Percentiles rank a stretch among this genome's conserved stretches.
phyloP scores from a whole-genome alignment of 2,113 vertebrate genomes.

The Apeltes quadracus region DNA sequence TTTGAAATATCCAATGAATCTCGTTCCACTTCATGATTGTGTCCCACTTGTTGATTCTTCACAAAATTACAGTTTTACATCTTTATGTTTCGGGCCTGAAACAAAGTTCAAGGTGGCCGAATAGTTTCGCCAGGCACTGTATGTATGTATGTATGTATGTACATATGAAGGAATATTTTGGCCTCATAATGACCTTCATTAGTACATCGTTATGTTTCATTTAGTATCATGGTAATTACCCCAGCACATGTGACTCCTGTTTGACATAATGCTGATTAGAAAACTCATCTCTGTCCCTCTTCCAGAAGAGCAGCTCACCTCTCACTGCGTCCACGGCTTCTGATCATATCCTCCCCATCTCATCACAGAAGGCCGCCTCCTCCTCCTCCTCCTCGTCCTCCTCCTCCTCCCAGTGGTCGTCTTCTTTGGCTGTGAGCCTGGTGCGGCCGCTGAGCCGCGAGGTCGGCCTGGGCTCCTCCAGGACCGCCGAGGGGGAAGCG shows the following conservation, averaged over 20 bases:
- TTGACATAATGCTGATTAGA: conserved; percentile 12
- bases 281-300: conserved; percentile 25
- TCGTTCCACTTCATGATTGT: too few relatives aligned
- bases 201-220: too few relatives aligned
- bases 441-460: conserved; percentile 67
- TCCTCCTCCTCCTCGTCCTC: conserved; percentile 49
- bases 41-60: too few relatives aligned
- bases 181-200: background rate
- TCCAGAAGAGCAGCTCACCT: conserved; percentile 66
- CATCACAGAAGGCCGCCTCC: conserved; percentile 71
- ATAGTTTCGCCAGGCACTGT: too few relatives aligned
- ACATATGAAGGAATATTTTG: too few relatives aligned
- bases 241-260: background rate
- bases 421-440: conserved; percentile 75
- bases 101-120: too few relatives aligned
- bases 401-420: conserved; percentile 75
- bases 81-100: too few relatives aligned
- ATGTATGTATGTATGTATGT: too few relatives aligned
- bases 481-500: conserved; percentile 51
- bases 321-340: conserved; percentile 50
- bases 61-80: too few relatives aligned
- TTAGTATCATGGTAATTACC: background rate
- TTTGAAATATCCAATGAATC: too few relatives aligned
- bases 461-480: conserved; percentile 58
- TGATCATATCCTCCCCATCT: conserved; percentile 53